Conservation (phyloP, 2,113 vertebrate species). For the Hydropotes inermis region DNA sequence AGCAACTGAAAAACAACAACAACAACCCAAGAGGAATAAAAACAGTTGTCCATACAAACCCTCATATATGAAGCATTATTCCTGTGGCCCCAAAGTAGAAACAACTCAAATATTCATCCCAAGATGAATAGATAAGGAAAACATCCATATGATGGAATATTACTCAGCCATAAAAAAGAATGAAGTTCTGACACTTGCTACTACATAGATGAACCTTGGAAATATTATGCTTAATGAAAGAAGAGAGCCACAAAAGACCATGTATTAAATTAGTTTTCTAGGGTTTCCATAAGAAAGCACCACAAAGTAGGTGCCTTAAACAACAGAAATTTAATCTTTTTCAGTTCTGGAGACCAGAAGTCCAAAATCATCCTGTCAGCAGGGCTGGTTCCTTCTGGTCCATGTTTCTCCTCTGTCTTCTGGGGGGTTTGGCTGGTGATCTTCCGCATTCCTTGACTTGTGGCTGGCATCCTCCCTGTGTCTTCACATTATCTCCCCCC, state of each 20-base stretch:
- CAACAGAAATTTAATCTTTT: not conserved
- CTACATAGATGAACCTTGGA: not conserved
- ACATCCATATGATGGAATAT: rapidly evolving
- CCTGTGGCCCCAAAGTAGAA: rapidly evolving
- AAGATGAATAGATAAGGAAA: rapidly evolving
- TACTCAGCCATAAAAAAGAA: rapidly evolving
- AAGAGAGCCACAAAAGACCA: not conserved
- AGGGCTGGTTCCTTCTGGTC: not conserved
- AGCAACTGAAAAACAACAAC: not conserved
- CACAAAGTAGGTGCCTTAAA: too few species aligned
- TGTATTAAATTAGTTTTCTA: rapidly evolving
- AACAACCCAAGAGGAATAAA: not conserved
- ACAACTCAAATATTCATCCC: rapidly evolving
- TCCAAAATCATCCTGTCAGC: rapidly evolving
- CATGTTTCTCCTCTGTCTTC: rapidly evolving
- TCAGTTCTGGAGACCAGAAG: not conserved
- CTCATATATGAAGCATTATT: rapidly evolving
- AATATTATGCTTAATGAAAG: not conserved
- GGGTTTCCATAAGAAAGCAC: not conserved
- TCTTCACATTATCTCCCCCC: too few species aligned
- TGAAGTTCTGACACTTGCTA: rapidly evolving
- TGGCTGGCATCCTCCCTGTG: rapidly evolving
- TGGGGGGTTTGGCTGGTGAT: too few species aligned
- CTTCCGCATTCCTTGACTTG: not conserved
- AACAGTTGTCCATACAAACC: rapidly evolving